Evolutionary conservation across 2,797 vertebrate species (phyloP).

Genomic region (Centroberyx gerrardi): DNA sequence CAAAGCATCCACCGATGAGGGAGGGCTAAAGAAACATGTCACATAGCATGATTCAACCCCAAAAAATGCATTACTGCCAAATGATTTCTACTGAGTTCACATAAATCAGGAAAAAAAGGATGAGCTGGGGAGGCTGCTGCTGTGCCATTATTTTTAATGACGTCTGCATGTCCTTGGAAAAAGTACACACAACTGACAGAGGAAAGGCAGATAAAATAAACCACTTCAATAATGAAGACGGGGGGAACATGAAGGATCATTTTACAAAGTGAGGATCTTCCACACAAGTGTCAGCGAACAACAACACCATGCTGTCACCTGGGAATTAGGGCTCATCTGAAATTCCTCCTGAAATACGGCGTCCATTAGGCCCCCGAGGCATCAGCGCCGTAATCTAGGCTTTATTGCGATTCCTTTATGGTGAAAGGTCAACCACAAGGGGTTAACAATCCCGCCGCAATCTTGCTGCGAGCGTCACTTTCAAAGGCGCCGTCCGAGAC

Average conservation of each 20-base stretch:
- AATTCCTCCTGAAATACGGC: constrained; percentile 41
- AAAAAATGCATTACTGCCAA: not conserved
- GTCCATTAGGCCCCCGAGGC: constrained; percentile 42
- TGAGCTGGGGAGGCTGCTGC: constrained; percentile 20
- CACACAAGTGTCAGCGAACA: constrained; percentile 31
- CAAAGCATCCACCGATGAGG: not conserved
- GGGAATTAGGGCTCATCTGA: constrained; percentile 52
- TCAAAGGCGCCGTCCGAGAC: constrained; percentile 39
- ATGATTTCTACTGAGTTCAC: constrained; percentile 1
- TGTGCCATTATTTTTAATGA: constrained; percentile 52
- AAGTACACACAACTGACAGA: not conserved
- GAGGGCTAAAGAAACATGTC: not conserved
- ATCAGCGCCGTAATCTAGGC: constrained; percentile 19
- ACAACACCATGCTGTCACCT: constrained; percentile 33
- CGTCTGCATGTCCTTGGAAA: constrained; percentile 19
- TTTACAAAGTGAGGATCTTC: constrained; percentile 45
- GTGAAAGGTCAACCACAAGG: constrained; percentile 42
- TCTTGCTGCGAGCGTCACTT: constrained; percentile 26
- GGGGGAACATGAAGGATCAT: constrained; percentile 36
- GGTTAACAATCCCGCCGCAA: constrained; percentile 45
- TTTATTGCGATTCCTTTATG: constrained; percentile 59
- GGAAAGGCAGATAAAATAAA: constrained; percentile 26
- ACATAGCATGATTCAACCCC: no score
- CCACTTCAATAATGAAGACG: constrained; percentile 32
- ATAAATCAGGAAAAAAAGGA: constrained; percentile 2